These are phyloP conservation scores for Karalla daura DNA, from an alignment of 2,797 vertebrate species.

Conservation along the genomic window DNA sequence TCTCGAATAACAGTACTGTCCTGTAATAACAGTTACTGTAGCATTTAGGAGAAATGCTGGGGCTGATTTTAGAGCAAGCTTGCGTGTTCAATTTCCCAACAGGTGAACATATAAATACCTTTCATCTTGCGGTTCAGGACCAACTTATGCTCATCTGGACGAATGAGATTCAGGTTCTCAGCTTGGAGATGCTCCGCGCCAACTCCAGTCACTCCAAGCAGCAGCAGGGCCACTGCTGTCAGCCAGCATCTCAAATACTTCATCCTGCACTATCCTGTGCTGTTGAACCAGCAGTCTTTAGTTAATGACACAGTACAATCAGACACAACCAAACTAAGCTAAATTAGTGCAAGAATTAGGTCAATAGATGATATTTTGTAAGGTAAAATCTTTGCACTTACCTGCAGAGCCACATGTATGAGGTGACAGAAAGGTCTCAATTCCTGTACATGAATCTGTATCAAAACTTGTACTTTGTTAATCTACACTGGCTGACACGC, in stretches of 20 bases:
- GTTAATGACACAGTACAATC: neutral
- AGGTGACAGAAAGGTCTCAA: slow-evolving; percentile 14
- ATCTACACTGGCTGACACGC: slow-evolving; percentile 51
- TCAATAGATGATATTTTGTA: neutral
- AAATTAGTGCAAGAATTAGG: neutral
- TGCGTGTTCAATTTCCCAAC: no score
- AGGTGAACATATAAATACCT: slow-evolving; percentile 75
- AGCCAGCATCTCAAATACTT: slow-evolving; percentile 43
- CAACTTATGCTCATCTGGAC: slow-evolving; percentile 70
- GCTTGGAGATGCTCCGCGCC: slow-evolving; percentile 68
- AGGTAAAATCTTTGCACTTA: slow-evolving; percentile 29
- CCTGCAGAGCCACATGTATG: slow-evolving; percentile 33
- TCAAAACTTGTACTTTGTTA: neutral
- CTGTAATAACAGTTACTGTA: no score
- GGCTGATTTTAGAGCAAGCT: neutral
- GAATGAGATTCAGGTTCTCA: slow-evolving; percentile 85
- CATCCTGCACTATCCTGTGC: slow-evolving; percentile 63
- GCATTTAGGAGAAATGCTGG: slow-evolving; percentile 20
- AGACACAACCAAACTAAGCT: neutral
- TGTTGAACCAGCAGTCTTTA: slow-evolving; percentile 12
- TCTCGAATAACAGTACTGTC: no score
- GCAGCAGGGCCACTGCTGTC: slow-evolving; percentile 59
- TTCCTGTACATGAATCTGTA: slow-evolving; percentile 2
- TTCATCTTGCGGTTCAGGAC: slow-evolving; percentile 83
- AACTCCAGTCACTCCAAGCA: slow-evolving; percentile 48